Conservation (phyloP, 2,113 vertebrate genomes). For the Notiomystis cincta region DNA sequence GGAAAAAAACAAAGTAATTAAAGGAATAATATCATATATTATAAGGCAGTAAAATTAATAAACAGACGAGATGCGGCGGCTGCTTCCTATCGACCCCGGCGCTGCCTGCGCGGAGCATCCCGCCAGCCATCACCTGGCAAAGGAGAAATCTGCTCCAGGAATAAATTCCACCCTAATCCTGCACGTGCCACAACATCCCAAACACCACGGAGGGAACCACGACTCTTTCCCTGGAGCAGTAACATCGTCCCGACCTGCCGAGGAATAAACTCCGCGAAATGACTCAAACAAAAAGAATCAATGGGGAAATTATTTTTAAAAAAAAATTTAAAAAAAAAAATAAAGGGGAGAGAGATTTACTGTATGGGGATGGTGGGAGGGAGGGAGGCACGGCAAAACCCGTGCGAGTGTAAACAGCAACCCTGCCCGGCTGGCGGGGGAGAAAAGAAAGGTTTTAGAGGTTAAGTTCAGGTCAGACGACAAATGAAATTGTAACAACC, state of each 20-base stretch:
- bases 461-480: conserved; percentile 81
- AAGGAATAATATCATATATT: not conserved
- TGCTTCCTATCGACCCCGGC: conserved; percentile 18
- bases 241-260: conserved; percentile 10
- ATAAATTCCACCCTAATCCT: conserved; percentile 69
- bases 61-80: not conserved
- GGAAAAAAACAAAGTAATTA: not conserved
- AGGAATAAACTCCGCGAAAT: conserved; percentile 48
- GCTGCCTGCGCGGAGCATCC: conserved; percentile 20
- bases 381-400: not conserved
- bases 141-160: conserved; percentile 65
- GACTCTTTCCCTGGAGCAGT: not conserved
- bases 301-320: not conserved
- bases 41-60: not conserved
- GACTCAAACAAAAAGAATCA: conserved; percentile 8
- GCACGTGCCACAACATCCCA: conserved; percentile 37
- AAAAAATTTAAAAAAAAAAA: not conserved
- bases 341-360: conserved; percentile 1
- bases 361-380: not conserved
- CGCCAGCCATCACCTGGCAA: conserved; percentile 64
- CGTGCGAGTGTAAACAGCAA: conserved; percentile 28
- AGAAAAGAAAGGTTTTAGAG: conserved; percentile 78
- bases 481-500: conserved; percentile 86
- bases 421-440: conserved; percentile 52
- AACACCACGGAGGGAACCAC: not conserved